These are phyloP conservation scores for Ailuropoda melanoleuca DNA, from an alignment of 2,113 vertebrate species.

Conservation along the genomic window DNA sequence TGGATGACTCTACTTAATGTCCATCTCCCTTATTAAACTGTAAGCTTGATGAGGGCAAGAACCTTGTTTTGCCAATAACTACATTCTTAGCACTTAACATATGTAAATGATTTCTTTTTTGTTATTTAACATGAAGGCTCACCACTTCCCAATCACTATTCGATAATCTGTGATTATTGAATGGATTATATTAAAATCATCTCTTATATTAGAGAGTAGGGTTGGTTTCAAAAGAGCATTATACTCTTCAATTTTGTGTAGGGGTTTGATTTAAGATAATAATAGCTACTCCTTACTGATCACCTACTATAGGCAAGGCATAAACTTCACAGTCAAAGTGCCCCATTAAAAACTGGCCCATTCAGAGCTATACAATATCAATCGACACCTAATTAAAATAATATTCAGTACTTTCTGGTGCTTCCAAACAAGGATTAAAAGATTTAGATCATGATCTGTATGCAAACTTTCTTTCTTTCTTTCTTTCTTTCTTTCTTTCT, in stretches of 20 bases:
- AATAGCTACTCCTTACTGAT: neutral
- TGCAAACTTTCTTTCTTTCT: neutral
- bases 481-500: neutral
- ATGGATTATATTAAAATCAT: neutral
- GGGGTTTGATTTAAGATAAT: slow-evolving; percentile 26
- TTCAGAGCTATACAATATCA: neutral
- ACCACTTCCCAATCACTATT: neutral
- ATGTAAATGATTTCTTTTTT: neutral
- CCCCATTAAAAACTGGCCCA: neutral
- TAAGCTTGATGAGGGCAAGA: slow-evolving; percentile 7
- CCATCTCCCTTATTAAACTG: neutral
- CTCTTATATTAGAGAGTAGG: neutral
- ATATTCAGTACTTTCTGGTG: neutral
- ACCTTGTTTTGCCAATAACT: slow-evolving; percentile 2
- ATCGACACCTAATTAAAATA: slow-evolving; percentile 32
- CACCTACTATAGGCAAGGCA: neutral
- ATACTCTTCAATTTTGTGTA: neutral
- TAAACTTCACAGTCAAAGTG: neutral
- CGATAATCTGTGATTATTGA: neutral
- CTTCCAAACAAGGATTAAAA: slow-evolving; percentile 21
- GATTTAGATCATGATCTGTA: neutral
- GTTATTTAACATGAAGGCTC: neutral
- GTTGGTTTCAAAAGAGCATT: slow-evolving; percentile 31
- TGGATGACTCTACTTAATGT: neutral
- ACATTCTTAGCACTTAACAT: neutral